Evolutionary conservation across 2,113 vertebrate species (phyloP).

Genomic region (Morone saxatilis): DNA sequence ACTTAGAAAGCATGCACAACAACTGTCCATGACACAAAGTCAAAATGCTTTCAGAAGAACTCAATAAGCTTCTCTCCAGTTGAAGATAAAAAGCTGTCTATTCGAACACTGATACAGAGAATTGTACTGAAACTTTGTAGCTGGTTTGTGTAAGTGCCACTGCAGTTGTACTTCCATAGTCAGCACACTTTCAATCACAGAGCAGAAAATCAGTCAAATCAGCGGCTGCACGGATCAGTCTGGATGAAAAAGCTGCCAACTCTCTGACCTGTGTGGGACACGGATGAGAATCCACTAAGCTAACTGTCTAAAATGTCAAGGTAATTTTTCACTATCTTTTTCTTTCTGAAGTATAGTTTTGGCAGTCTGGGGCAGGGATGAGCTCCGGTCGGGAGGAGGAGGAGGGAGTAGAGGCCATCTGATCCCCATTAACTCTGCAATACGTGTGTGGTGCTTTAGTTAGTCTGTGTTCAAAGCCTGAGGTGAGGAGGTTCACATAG

Average conservation of each 20-base stretch:
- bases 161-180: constrained; percentile 2
- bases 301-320: constrained; percentile 43
- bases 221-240: constrained; percentile 12
- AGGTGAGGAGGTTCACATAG: constrained; percentile 46
- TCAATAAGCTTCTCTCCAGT: neutral
- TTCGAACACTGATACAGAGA: neutral
- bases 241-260: constrained; percentile 4
- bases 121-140: neutral
- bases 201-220: constrained; percentile 35
- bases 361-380: neutral
- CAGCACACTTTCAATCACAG: constrained; percentile 17
- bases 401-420: constrained; percentile 19
- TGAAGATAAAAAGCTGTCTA: neutral
- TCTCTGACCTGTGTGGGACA: constrained; percentile 31
- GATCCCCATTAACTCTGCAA: constrained; percentile 59
- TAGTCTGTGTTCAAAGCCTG: constrained; percentile 35
- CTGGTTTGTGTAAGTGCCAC: neutral
- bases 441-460: constrained; percentile 20
- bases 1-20: neutral
- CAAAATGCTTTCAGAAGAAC: too few species aligned
- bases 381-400: constrained; percentile 14
- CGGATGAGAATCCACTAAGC: constrained; percentile 26
- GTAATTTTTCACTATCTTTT: constrained; percentile 25
- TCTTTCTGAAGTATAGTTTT: constrained; percentile 27
- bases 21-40: neutral